Evolutionary conservation across 2,797 vertebrate species (phyloP), one percentile per base, ranked within the genome.

Genomic region (Gymnoscopelus braueri): DNA sequence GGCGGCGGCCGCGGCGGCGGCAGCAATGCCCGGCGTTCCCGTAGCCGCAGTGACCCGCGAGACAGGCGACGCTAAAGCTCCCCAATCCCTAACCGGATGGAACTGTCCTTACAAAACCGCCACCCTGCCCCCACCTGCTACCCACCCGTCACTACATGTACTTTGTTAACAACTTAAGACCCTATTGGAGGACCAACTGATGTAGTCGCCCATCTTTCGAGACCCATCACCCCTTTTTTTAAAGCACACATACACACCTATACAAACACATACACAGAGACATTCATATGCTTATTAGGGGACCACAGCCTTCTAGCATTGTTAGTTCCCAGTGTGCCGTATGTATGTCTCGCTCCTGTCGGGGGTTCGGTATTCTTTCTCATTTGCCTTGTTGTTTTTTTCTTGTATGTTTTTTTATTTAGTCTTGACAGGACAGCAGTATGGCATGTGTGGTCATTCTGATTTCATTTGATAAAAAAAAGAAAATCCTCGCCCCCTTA

Each of bases 31-130:
- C 91, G 87, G 32, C 92, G 95, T 49, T 96, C 95, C 15, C 94
- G 95, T 63, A 97, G 96, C 88, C 94, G 94, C 72, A 97, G 96
- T 67, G 94, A 95, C 54, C 95, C 96, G 13, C 91, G 95, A 81
- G 95, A 96, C 68, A 89, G 95, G 76, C 93, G 96, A 66, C 95
- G 94, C 80, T 87, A 88, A 83, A 50, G 14, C 39, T 8, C 39
- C 39, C 8, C 8, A 2, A 39, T 39, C 39, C 39, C 39, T 7
- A 44, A 44, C 39, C 53, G 49, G 72, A 80, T 69, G 78, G 90
- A 87, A 86, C 89, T 87, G 87, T 89, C 80, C 26, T 19, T 5
- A 50, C 1, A 50, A 50, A n/a, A 11, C 2, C 35, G 9, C n/a
- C 24, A 23, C 44, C 65, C 61, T 19, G 29, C 60, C 11, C 6